Conservation (phyloP, 2,888 invertebrate genomes). For the Eurytoma californica region DNA sequence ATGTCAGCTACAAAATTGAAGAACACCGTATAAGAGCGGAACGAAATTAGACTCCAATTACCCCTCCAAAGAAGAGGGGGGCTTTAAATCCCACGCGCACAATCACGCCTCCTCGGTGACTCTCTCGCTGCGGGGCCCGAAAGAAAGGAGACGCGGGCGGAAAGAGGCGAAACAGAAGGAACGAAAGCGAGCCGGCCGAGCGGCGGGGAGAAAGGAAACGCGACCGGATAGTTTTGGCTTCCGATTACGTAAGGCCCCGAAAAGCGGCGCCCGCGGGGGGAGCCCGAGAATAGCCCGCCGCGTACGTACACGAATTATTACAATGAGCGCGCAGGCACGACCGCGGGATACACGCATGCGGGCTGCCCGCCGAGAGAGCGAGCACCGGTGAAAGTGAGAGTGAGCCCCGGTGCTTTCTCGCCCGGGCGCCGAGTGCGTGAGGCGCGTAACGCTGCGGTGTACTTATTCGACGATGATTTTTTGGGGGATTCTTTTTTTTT, state of each 20-base stretch:
- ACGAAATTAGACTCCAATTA: no score
- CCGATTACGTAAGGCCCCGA: constrained; percentile 50
- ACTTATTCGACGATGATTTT: no score
- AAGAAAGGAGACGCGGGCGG: background rate
- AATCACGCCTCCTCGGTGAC: no score
- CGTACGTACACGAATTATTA: background rate
- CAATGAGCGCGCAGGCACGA: background rate
- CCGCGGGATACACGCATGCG: background rate
- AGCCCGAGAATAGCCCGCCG: background rate
- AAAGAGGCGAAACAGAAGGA: constrained; percentile 41
- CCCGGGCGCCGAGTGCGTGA: no score
- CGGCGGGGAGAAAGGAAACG: constrained; percentile 48
- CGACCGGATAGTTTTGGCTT: constrained; percentile 52
- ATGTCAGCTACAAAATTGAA: no score
- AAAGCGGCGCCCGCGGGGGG: constrained; percentile 12
- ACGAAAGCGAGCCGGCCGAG: constrained; percentile 27
- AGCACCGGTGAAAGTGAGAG: constrained; percentile 29
- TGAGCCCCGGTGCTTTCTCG: constrained; percentile 24
- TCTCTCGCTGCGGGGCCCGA: no score
- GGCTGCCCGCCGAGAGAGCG: background rate
- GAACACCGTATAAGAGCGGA: no score
- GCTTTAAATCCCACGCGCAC: no score
- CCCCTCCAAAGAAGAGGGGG: no score
- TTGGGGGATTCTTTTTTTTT: no score
- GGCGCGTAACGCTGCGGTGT: no score